A percentile compares a stretch with the other conserved stretches of the same genome.
These are phyloP conservation scores for Procambarus virginalis DNA, from an alignment of 1,140 invertebrate species.

Conservation along the genomic window DNA sequence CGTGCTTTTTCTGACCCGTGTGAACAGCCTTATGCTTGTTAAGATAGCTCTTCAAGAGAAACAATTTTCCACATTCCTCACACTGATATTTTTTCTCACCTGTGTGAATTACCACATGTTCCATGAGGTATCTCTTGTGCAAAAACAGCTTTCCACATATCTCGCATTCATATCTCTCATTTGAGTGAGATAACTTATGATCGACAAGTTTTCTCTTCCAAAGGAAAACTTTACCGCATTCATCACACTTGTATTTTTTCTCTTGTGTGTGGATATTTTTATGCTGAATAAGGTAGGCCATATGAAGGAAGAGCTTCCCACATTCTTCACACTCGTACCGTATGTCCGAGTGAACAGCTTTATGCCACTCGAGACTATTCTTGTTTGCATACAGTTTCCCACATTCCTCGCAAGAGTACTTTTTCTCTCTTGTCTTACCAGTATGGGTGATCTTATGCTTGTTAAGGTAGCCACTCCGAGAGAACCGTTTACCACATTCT, in stretches of 20 bases:
- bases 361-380: not conserved
- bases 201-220: slow-evolving; percentile 3
- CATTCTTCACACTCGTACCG: not conserved
- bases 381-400: not conserved
- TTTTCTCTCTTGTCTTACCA: not conserved
- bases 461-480: not conserved
- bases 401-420: not conserved
- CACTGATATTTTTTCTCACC: slow-evolving; percentile 4
- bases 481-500: not conserved
- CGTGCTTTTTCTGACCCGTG: not conserved
- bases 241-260: not conserved
- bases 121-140: not conserved
- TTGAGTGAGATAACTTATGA: not conserved
- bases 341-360: not conserved
- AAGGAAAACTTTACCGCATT: slow-evolving; percentile 5
- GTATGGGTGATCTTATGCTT: not conserved
- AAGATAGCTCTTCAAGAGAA: not conserved
- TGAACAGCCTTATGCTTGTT: not conserved
- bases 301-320: not conserved
- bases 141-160: not conserved
- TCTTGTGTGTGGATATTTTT: not conserved
- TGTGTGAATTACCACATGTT: slow-evolving; percentile 6
- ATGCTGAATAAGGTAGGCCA: not conserved
- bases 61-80: slow-evolving; percentile 21
- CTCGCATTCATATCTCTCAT: slow-evolving; percentile 1